Base-by-base conservation (phyloP, 2,113 vertebrate species). In the Platycercus adscitus region DNA sequence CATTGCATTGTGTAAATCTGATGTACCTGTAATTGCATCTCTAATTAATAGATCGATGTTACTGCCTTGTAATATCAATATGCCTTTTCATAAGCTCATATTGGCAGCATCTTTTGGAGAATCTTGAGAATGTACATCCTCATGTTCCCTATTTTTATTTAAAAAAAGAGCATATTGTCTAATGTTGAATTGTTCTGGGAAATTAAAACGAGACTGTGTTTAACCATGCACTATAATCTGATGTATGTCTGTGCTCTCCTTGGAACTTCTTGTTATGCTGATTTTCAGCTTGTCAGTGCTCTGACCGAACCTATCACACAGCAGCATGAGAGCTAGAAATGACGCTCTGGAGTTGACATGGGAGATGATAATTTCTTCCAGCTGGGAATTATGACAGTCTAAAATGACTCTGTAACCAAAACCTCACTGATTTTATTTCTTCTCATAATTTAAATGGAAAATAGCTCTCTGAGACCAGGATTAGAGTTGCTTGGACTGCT, bases 381-480 rank as follows among this genome's bases (percentile, higher is more conserved):
- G 60, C 0, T 0, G 46, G 53, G 60, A 39, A 73, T 86, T 86
- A 21, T 53, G 44, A 18, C 29, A 15, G 33, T 46, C 46, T 71
- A 50, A 76, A 71, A 76, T 61, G 29, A 55, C 70, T 86, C 52
- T 47, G 21, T 55, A 90, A 77, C 16, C 69, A 44, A 56, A 92
- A 84, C 39, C 25, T 84, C 31, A 20, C 43, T 63, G 53, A 29
- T 17, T 6, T 13, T 16, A 58, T 84, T 88, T 78, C 10, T 19
- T 1, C 47, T 93, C 15, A 49, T 71, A 56, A 69, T 88, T 92
- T 90, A 77, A 75, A 65, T 79, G 56, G 28, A 9, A 95, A 93
- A 65, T 82, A 58, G 28, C 41, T 82, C 64, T 81, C 81, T 93
- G 35, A 89, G 88, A 90, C 52, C 52, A 53, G 44, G 75, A 41